Base-by-base conservation (phyloP, 2,113 vertebrate species). In the Coreoperca whiteheadi region DNA sequence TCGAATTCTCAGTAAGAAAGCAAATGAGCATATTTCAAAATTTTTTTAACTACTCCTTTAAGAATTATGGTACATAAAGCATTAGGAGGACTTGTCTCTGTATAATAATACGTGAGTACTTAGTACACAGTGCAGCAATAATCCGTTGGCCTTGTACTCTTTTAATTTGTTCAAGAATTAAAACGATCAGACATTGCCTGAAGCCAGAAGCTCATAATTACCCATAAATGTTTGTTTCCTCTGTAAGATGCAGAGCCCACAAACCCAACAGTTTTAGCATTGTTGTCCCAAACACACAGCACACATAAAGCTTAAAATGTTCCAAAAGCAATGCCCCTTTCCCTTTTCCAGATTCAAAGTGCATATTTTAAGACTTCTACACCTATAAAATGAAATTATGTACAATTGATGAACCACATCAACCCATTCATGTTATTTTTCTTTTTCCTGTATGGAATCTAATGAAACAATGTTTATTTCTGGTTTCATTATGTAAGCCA, bases 321-420 rank as follows among this genome's bases (percentile, higher is more conserved):
- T 75, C 76, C 84, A 90, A 80, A 86, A 76, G 76, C 61, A 46
- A 63, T 30, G n/a, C 21, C 50, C 48, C 34, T 74, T 82, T 70
- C 57, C 57, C 56, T 51, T 84, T 71, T 74, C 4, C 53, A 67
- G n/a, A 59, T 34, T 50, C 2, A 50, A 81, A 78, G 43, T 15
- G 53, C 61, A 57, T 76, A 63, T 83, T 88, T 67, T 61, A 66
- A 70, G 46, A 78, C 57, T 59, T 69, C 43, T 61, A 59, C 48
- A 41, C 51, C 50, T 70, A 79, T 66, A 84, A 83, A 89, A 69
- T 74, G 0, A 51, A 81, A 85, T 88, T 37, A 67, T 68, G 25
- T 70, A 25, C 63, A 64, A 8, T 21, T n/a, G 16, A 48, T 6
- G 15, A 67, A 76, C 59, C 75, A 66, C 59, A 63, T 53, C 46